A percentile compares a stretch with the other conserved stretches of the same genome.
These are phyloP conservation scores for Mesochorus sp. DNA, from an alignment of 2,888 invertebrate species.

Conservation along the genomic window DNA sequence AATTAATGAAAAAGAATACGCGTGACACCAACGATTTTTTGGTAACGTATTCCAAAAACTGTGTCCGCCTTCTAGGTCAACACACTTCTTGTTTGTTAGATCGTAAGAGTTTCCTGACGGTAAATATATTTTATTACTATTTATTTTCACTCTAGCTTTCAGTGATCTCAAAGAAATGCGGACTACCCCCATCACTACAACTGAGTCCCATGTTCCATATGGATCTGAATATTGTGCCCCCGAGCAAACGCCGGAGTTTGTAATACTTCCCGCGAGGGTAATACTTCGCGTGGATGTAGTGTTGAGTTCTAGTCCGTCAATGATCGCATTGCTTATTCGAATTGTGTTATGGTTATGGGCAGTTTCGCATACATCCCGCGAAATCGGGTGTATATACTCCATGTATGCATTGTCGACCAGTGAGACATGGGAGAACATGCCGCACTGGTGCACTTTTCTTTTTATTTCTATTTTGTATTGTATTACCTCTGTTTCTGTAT, in stretches of 20 bases:
- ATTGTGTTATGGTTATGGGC: not conserved
- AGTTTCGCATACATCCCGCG: not conserved
- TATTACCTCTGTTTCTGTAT: not conserved
- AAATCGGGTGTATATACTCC: not conserved
- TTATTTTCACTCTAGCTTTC: not conserved
- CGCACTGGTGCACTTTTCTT: not conserved
- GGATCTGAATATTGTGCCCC: slow-evolving; percentile 9
- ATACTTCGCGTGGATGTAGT: not conserved
- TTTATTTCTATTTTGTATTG: slow-evolving; percentile 24
- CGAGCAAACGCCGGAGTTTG: not conserved
- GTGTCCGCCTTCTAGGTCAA: slow-evolving; percentile 4
- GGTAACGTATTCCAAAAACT: not conserved
- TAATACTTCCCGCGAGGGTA: slow-evolving; percentile 9
- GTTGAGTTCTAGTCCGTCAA: not conserved
- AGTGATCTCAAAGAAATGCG: not conserved
- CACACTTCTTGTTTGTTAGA: not conserved
- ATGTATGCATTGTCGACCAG: not conserved
- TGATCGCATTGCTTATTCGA: not conserved
- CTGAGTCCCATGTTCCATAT: not conserved
- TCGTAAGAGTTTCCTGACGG: not conserved
- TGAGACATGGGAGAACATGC: slow-evolving; percentile 8
- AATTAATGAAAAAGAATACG: not conserved
- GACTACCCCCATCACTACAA: not conserved
- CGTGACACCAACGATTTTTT: not conserved
- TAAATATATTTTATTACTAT: not conserved